A percentile compares a stretch with the other conserved stretches of the same genome.
Evolutionary conservation across 2,888 invertebrate species (phyloP).

Genomic region (Tipula confusa): DNA sequence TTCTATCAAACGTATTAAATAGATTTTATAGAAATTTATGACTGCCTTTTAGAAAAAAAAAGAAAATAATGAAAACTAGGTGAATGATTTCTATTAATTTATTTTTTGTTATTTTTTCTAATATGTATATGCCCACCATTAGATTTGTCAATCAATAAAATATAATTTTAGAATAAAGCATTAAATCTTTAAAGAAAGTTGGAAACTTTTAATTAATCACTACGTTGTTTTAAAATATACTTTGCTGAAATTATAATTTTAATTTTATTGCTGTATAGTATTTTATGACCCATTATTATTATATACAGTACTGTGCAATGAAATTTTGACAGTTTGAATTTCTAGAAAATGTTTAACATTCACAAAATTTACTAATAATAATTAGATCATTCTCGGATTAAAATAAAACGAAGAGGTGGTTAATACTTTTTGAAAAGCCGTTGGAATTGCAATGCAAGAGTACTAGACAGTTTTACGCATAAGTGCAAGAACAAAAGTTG

Average conservation of each 20-base stretch:
- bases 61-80: background rate
- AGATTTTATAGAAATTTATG: background rate
- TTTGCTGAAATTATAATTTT: background rate
- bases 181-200: background rate
- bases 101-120: too few relatives aligned
- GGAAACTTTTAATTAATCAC: background rate
- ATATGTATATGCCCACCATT: background rate
- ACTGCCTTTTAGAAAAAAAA: background rate
- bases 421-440: too few relatives aligned
- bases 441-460: too few relatives aligned
- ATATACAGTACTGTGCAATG: too few relatives aligned
- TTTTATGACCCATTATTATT: background rate
- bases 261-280: background rate
- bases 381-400: too few relatives aligned
- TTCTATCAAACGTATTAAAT: background rate
- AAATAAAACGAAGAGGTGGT: too few relatives aligned
- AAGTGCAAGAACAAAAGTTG: too few relatives aligned
- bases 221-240: background rate
- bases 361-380: too few relatives aligned
- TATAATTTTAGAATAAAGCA: background rate
- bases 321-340: too few relatives aligned
- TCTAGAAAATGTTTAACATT: too few relatives aligned
- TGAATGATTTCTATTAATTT: background rate
- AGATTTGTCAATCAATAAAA: background rate
- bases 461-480: too few relatives aligned